A percentile compares a stretch with the other conserved stretches of the same genome.
Conservation (phyloP, 2,113 vertebrate species). For the Otis tarda region DNA sequence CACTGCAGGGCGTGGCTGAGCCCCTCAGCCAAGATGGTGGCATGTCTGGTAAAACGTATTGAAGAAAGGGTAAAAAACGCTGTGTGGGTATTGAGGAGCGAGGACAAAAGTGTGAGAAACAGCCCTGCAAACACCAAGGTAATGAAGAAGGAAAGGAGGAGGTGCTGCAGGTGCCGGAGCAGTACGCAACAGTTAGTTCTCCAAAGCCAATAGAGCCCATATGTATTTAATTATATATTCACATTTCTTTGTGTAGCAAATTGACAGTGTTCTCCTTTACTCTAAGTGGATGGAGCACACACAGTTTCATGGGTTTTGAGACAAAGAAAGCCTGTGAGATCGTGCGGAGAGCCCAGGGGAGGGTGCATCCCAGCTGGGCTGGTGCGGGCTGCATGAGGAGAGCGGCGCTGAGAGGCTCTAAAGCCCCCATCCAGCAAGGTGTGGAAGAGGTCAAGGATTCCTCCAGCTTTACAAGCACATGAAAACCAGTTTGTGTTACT, state of each 20-base stretch:
- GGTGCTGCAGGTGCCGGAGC: neutral
- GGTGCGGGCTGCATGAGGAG: neutral
- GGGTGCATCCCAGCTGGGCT: neutral
- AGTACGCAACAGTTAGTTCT: neutral
- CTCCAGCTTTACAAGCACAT: neutral
- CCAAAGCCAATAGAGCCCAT: neutral
- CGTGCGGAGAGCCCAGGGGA: neutral
- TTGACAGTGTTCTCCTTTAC: neutral
- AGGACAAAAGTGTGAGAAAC: neutral
- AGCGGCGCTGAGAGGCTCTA: neutral
- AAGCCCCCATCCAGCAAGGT: neutral
- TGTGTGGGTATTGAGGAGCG: neutral
- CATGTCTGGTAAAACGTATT: fast-evolving
- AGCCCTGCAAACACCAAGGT: neutral
- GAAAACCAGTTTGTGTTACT: neutral
- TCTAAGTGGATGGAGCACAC: neutral
- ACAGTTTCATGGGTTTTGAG: neutral
- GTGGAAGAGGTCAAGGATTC: neutral
- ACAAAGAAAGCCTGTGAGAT: conserved; percentile 27
- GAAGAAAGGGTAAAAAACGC: fast-evolving
- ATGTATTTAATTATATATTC: neutral
- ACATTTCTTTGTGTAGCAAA: neutral
- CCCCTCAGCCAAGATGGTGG: neutral
- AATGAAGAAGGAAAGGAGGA: neutral
- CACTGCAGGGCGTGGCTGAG: fast-evolving